Evolutionary conservation across 2,797 vertebrate species (phyloP).

Genomic region (Sphenodon punctatus): DNA sequence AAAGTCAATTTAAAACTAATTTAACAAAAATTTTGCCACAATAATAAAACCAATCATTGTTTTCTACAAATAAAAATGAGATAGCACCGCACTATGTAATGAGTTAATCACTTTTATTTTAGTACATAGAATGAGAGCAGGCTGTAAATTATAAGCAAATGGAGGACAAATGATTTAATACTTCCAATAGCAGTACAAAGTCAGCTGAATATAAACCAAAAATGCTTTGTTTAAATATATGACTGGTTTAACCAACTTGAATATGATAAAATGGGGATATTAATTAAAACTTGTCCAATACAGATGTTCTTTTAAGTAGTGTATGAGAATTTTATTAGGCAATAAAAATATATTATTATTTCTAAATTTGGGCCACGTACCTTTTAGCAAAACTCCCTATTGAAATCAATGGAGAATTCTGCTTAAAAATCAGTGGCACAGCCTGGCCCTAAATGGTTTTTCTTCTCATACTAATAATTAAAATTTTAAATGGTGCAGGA

Average conservation of each 20-base stretch:
- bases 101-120: neutral
- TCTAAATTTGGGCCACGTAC: neutral
- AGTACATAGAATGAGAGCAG: neutral
- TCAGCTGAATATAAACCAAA: neutral
- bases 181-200: neutral
- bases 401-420: neutral
- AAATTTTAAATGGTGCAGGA: neutral
- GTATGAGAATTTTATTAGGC: neutral
- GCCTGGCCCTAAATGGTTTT: neutral
- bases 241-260: neutral
- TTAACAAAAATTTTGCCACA: neutral
- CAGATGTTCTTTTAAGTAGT: neutral
- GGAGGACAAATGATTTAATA: neutral
- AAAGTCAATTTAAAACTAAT: constrained; percentile 9
- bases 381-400: neutral
- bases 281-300: neutral
- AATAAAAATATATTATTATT: neutral
- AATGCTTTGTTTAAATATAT: neutral
- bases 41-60: neutral
- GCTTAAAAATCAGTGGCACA: constrained; percentile 15
- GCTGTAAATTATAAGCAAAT: constrained; percentile 11
- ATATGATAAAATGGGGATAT: neutral
- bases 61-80: neutral
- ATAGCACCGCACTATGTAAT: neutral
- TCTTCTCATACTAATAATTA: neutral